A percentile compares a stretch with the other conserved stretches of the same genome.
phyloP scores from a whole-genome alignment of 2,797 vertebrate species.

The Cebuella pygmaea region DNA sequence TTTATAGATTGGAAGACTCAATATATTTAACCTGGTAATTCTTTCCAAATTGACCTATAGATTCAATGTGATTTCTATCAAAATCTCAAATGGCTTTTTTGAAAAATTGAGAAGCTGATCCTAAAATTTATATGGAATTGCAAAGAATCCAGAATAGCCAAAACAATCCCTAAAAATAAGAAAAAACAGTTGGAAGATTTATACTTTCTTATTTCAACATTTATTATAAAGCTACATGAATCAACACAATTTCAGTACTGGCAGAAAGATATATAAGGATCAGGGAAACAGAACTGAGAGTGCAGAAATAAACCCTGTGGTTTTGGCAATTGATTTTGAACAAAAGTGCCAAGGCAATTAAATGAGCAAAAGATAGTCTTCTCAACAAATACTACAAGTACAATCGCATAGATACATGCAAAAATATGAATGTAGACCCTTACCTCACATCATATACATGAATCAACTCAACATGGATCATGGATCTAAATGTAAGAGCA shows the following conservation, averaged over 20 bases:
- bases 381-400: background rate
- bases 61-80: background rate
- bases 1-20: background rate
- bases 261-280: background rate
- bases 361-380: background rate
- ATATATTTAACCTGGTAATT: background rate
- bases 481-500: background rate
- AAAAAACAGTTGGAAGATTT: background rate
- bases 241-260: too few relatives aligned
- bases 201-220: background rate
- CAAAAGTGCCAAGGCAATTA: background rate
- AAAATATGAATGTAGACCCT: background rate
- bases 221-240: background rate
- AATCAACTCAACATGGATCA: too few relatives aligned
- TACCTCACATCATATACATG: too few relatives aligned
- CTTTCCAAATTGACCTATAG: background rate
- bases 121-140: background rate
- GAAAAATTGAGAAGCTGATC: background rate
- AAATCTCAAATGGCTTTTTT: background rate
- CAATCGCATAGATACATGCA: background rate
- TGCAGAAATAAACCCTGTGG: background rate
- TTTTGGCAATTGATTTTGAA: background rate
- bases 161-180: background rate
- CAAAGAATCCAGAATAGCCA: background rate
- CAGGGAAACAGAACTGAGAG: background rate